A percentile compares a stretch with the other conserved stretches of the same genome.
phyloP scores from a whole-genome alignment of 2,797 vertebrate species.

The Eremophila alpestris region DNA sequence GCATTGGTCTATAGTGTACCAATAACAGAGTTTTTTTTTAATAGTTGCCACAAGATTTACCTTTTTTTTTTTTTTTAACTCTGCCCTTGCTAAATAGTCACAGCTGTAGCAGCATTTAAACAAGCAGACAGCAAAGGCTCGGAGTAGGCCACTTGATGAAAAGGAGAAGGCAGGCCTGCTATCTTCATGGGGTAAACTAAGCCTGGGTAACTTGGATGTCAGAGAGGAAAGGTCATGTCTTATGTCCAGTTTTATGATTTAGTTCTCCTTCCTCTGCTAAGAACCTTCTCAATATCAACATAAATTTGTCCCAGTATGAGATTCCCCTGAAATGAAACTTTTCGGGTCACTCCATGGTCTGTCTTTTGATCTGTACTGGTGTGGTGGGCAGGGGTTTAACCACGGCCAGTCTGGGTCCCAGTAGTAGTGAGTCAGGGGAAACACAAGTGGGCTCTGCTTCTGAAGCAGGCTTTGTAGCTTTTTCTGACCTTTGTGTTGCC shows the following conservation, averaged over 20 bases:
- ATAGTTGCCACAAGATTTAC: not conserved
- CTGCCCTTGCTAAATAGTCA: not conserved
- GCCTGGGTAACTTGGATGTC: not conserved
- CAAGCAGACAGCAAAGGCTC: not conserved
- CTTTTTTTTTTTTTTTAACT: not conserved
- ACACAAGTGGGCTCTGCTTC: not conserved
- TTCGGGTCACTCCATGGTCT: not conserved
- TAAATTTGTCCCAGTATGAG: not conserved
- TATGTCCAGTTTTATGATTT: not conserved
- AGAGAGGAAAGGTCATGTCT: not conserved
- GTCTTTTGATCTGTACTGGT: not conserved
- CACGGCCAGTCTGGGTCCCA: not conserved
- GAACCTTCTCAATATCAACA: not conserved
- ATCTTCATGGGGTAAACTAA: not conserved
- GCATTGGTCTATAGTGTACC: not conserved
- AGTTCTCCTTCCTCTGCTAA: not conserved
- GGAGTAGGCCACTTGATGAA: not conserved
- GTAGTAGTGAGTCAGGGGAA: not conserved
- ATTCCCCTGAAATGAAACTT: not conserved
- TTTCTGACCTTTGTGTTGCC: not conserved
- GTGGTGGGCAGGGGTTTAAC: not conserved
- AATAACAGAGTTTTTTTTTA: fast-evolving
- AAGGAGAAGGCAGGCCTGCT: not conserved
- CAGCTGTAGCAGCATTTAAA: not conserved
- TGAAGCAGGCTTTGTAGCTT: not conserved